Evolutionary conservation across 1,140 invertebrate genomes (phyloP).

Genomic region (Copidosoma floridanum): DNA sequence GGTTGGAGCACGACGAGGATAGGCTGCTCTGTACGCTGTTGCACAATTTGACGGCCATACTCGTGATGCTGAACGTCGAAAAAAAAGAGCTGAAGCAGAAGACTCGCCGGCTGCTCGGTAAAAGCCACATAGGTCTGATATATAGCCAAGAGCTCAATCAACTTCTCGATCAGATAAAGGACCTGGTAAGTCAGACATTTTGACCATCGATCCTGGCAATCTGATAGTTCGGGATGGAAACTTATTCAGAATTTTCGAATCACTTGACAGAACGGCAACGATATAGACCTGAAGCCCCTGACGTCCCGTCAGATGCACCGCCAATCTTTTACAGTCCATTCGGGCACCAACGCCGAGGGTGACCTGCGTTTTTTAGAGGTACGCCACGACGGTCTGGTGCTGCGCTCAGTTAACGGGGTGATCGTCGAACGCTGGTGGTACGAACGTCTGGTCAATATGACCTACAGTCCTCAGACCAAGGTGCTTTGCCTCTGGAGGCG

Average conservation of each 20-base stretch:
- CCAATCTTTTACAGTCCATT: slow-evolving; percentile 97
- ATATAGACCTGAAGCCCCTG: slow-evolving; percentile 92
- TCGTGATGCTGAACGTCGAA: slow-evolving; percentile 91
- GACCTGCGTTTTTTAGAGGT: slow-evolving; percentile 97
- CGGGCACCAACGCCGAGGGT: slow-evolving; percentile 84
- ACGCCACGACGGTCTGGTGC: slow-evolving; percentile 93
- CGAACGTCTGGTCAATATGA: slow-evolving; percentile 98
- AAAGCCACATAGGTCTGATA: slow-evolving; percentile 96
- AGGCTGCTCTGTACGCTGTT: slow-evolving; percentile 90
- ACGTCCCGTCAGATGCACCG: slow-evolving; percentile 90
- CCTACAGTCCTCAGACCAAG: slow-evolving; percentile 97
- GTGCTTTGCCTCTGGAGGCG: slow-evolving; percentile 94
- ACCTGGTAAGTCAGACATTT: slow-evolving; percentile 72
- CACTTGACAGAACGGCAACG: slow-evolving; percentile 96
- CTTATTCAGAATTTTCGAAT: slow-evolving; percentile 35
- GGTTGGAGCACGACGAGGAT: slow-evolving; percentile 98
- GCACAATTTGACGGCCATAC: slow-evolving; percentile 94
- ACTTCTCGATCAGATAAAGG: slow-evolving; percentile 91
- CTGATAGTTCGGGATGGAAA: background rate
- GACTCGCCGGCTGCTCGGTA: slow-evolving; percentile 89
- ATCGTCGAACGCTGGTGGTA: slow-evolving; percentile 99
- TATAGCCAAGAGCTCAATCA: slow-evolving; percentile 98
- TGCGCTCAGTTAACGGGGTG: slow-evolving; percentile 88
- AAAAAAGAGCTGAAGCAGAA: slow-evolving; percentile 88
- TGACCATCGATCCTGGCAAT: background rate